These are phyloP conservation scores for Balaenoptera acutorostrata DNA, from an alignment of 2,113 vertebrate species.

Conservation along the genomic window DNA sequence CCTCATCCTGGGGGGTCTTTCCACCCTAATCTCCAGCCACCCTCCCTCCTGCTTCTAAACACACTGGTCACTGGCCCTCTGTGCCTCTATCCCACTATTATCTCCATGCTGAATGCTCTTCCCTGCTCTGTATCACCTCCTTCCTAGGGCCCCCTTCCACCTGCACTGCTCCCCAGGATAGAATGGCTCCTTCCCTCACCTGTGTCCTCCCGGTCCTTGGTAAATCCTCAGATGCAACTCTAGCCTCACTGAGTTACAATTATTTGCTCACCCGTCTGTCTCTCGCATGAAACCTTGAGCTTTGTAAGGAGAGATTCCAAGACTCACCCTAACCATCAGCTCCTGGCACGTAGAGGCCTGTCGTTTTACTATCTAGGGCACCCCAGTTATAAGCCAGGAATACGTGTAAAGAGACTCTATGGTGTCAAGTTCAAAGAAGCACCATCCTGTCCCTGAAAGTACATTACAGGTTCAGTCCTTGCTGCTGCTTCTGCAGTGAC, in stretches of 20 bases:
- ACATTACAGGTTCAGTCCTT: background rate
- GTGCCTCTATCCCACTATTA: background rate
- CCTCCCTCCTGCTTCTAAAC: background rate
- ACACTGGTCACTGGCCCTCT: background rate
- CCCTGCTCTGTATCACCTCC: background rate
- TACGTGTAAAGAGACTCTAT: too few relatives aligned
- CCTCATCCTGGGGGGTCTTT: background rate
- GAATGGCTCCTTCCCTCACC: fast-evolving
- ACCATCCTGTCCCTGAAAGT: background rate
- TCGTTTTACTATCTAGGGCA: background rate
- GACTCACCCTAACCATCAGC: background rate
- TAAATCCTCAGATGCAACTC: too few relatives aligned
- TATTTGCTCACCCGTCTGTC: background rate
- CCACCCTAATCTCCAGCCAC: fast-evolving
- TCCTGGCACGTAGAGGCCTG: background rate
- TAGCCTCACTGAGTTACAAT: fast-evolving
- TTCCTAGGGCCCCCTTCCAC: background rate
- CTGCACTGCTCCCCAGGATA: background rate
- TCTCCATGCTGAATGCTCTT: background rate
- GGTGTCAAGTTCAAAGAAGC: background rate
- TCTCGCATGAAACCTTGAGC: background rate
- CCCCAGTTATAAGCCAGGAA: background rate
- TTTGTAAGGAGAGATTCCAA: fast-evolving
- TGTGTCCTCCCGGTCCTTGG: background rate
- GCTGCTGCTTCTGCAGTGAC: background rate